These are phyloP conservation scores for Drosophila pachea DNA, from an alignment of 1,140 invertebrate species.

Conservation along the genomic window DNA sequence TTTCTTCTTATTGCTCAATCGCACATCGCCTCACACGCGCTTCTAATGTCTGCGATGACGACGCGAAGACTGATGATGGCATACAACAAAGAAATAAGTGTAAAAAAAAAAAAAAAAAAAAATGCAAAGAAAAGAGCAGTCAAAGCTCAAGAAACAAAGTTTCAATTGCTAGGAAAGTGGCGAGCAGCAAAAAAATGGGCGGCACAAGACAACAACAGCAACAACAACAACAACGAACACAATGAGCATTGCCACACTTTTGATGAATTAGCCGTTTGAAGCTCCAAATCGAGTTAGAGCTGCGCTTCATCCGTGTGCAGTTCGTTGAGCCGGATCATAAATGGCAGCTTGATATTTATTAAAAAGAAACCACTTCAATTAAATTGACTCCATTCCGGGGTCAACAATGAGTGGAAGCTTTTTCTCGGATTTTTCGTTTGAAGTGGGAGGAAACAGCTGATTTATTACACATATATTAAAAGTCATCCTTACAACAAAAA, in stretches of 20 bases:
- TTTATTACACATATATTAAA: slow-evolving; percentile 33
- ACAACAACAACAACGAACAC: slow-evolving; percentile 33
- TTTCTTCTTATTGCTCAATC: slow-evolving; percentile 52
- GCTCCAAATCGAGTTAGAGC: slow-evolving; percentile 57
- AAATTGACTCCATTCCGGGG: slow-evolving; percentile 38
- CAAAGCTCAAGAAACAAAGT: slow-evolving; percentile 38
- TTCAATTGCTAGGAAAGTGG: slow-evolving; percentile 71
- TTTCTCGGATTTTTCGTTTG: slow-evolving; percentile 44
- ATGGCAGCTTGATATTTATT: slow-evolving; percentile 47
- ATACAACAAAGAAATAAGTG: slow-evolving; percentile 28
- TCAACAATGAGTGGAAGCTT: slow-evolving; percentile 49
- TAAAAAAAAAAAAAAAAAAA: slow-evolving; percentile 35
- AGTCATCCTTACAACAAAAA: background rate
- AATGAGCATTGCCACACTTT: slow-evolving; percentile 67
- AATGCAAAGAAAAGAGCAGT: slow-evolving; percentile 23
- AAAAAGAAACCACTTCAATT: slow-evolving; percentile 58
- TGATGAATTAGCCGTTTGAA: slow-evolving; percentile 66
- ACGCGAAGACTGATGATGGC: slow-evolving; percentile 61
- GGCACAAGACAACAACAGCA: slow-evolving; percentile 36
- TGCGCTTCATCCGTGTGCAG: slow-evolving; percentile 21
- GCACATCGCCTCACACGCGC: slow-evolving; percentile 68
- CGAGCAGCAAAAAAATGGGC: slow-evolving; percentile 61
- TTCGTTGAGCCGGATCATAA: slow-evolving; percentile 69
- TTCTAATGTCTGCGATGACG: slow-evolving; percentile 65
- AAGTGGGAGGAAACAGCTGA: slow-evolving; percentile 22